Evolutionary conservation across 2,113 vertebrate species (phyloP), one percentile per base, ranked within the genome.

Genomic region (Neotoma lepida): DNA sequence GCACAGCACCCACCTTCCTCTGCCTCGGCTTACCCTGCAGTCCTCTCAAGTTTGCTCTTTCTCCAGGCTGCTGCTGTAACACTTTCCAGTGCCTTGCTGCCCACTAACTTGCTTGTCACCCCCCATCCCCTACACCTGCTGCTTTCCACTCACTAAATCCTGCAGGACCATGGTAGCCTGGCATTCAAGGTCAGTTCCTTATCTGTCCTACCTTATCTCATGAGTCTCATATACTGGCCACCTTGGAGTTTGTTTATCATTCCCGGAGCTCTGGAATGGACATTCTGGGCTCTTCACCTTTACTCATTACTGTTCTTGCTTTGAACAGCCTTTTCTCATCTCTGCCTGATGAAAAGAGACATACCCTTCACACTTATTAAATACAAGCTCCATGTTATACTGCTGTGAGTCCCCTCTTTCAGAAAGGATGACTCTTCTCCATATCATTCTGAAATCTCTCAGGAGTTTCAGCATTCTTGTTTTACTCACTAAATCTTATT

Each of bases 401-500:
- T 84, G 26, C 68, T 68, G 71, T 58, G 20, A 87, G 49, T 90
- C 2, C 18, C 33, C 3, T 86, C 28, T 78, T 33, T 35, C 30
- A 41, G 46, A 46, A 2, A 70, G 49, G 56, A 80, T 6, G 61
- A 51, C 77, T 78, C n/a, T 73, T 78, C 64, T 28, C n/a, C 15
- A 15, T 24, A 6, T 56, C 44, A 70, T 92, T 39, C 28, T 58
- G n/a, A 93, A 89, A 89, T 76, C 1, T 24, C 33, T 22, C 15
- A 44, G 17, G 12, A 35, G 5, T 64, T 85, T 84, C 82, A 71
- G 24, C 88, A 66, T n/a, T 86, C 84, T 76, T 80, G 49, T 64
- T 63, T 93, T 80, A 93, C 28, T 77, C 13, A 89, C 9, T 73
- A 33, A 58, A 28, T 61, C 92, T 93, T 82, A 56, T 70, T 93